These are phyloP conservation scores for Edolisoma coerulescens DNA, from an alignment of 2,113 vertebrate species.

Conservation along the genomic window DNA sequence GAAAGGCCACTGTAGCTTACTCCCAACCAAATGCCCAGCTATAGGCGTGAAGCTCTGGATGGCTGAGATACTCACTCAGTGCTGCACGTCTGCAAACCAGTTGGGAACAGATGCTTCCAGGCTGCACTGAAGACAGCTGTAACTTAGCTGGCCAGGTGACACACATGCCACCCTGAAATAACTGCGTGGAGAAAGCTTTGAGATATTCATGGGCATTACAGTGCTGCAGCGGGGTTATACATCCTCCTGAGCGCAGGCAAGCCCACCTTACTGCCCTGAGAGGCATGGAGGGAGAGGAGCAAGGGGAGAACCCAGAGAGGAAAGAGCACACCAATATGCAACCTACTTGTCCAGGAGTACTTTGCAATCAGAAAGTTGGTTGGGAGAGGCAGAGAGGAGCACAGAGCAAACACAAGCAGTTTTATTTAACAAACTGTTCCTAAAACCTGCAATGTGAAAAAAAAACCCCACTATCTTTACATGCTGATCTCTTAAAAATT, in stretches of 20 bases:
- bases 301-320: not conserved
- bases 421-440: not conserved
- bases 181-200: accelerated
- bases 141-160: not conserved
- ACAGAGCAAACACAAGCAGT: not conserved
- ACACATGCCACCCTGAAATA: not conserved
- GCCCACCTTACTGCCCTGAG: not conserved
- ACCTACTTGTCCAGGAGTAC: not conserved
- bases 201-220: accelerated
- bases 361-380: not conserved
- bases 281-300: not conserved
- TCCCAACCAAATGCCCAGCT: not conserved
- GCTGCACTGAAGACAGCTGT: not conserved
- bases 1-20: not conserved
- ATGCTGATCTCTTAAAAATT: not conserved
- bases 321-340: not conserved
- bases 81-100: not conserved
- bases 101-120: not conserved
- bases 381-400: not conserved
- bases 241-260: not conserved
- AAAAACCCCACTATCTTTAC: not conserved
- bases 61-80: not conserved
- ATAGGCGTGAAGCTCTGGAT: accelerated
- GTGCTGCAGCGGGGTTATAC: accelerated
- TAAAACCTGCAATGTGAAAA: not conserved